Percentiles rank a stretch among this genome's conserved stretches.
Evolutionary conservation across 2,888 invertebrate species (phyloP).

Genomic region (Agrilus cyanescens): DNA sequence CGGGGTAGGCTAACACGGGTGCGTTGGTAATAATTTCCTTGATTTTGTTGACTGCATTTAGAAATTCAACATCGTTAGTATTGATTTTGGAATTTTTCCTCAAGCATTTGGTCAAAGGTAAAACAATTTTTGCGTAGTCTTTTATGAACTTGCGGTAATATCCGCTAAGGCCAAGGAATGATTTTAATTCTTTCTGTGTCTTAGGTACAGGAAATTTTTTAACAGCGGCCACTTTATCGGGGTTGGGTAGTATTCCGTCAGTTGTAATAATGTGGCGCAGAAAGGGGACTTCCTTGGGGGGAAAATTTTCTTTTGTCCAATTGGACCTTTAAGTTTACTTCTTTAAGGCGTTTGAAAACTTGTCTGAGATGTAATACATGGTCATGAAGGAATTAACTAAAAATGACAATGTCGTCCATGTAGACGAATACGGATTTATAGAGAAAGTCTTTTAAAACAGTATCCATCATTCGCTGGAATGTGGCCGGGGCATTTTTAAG

Average conservation of each 20-base stretch:
- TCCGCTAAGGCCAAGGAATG: slow-evolving; percentile 11
- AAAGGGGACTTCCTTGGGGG: slow-evolving; percentile 24
- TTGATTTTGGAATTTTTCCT: slow-evolving; percentile 7
- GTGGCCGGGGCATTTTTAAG: slow-evolving; percentile 18
- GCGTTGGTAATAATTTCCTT: slow-evolving; percentile 10
- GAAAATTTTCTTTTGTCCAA: slow-evolving; percentile 19
- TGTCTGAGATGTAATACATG: slow-evolving; percentile 9
- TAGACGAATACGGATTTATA: slow-evolving; percentile 17
- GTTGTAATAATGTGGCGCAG: slow-evolving; percentile 23
- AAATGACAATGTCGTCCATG: slow-evolving; percentile 24
- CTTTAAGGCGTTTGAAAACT: slow-evolving; percentile 16
- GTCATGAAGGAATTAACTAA: slow-evolving; percentile 18
- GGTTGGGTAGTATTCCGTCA: slow-evolving; percentile 15
- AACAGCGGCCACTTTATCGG: slow-evolving; percentile 6
- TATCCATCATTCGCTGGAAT: slow-evolving; percentile 20
- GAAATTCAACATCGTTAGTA: slow-evolving; percentile 2
- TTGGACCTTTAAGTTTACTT: slow-evolving; percentile 18
- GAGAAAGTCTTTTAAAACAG: slow-evolving; percentile 15
- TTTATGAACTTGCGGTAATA: slow-evolving; percentile 10
- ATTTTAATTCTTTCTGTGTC: slow-evolving; percentile 11
- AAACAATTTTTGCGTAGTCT: slow-evolving; percentile 9
- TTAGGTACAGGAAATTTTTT: slow-evolving; percentile 9
- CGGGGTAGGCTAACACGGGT: slow-evolving; percentile 10
- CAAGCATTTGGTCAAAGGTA: slow-evolving; percentile 11
- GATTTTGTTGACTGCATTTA: slow-evolving; percentile 4